Evolutionary conservation across 2,797 vertebrate genomes (phyloP).

Genomic region (Bucorvus abyssinicus): DNA sequence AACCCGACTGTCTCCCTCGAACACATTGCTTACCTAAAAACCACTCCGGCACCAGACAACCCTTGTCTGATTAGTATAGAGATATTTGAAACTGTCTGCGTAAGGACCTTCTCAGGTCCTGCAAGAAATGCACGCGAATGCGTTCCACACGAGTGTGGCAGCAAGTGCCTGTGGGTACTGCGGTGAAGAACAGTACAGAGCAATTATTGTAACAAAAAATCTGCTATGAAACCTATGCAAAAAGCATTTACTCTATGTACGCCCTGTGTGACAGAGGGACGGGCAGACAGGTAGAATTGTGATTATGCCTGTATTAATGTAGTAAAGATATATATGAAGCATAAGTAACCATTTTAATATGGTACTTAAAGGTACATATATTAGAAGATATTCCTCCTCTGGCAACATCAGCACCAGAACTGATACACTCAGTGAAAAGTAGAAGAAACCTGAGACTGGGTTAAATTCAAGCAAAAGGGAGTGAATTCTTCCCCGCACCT

Average conservation of each 20-base stretch:
- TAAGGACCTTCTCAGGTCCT: neutral
- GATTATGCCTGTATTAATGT: neutral
- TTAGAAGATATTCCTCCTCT: neutral
- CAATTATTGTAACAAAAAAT: neutral
- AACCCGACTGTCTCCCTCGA: neutral
- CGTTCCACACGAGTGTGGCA: neutral
- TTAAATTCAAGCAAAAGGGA: neutral
- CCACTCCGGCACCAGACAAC: no score
- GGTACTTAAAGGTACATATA: neutral
- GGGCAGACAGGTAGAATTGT: neutral
- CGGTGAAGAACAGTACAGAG: neutral
- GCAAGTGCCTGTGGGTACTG: neutral
- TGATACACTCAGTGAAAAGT: neutral
- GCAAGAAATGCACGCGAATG: neutral
- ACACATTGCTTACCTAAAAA: neutral
- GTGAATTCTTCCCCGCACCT: neutral
- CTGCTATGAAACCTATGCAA: neutral
- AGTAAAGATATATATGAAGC: neutral
- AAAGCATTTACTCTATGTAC: neutral
- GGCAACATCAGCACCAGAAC: neutral
- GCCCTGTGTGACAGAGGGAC: neutral
- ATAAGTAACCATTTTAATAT: neutral
- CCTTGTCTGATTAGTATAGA: neutral
- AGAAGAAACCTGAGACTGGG: neutral
- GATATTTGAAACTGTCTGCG: fast-evolving